Evolutionary conservation across 1,140 invertebrate species (phyloP).

Genomic region (Dreissena polymorpha): DNA sequence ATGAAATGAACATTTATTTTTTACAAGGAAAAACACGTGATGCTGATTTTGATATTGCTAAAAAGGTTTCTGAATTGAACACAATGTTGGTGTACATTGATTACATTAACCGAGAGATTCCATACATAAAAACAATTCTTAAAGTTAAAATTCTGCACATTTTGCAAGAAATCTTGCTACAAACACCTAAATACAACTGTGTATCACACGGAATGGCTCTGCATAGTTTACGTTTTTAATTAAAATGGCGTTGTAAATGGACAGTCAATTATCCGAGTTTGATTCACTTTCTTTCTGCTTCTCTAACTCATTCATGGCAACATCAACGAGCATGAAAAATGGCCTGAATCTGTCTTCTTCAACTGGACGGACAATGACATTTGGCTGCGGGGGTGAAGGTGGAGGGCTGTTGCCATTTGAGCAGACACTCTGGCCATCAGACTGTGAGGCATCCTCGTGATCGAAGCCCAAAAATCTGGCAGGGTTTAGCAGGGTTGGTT

Average conservation of each 20-base stretch:
- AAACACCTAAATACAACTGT: no score
- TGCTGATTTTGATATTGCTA: no score
- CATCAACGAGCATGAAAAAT: slow-evolving; percentile 91
- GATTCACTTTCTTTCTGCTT: slow-evolving; percentile 62
- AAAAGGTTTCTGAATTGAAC: no score
- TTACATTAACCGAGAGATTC: no score
- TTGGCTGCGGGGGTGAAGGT: slow-evolving; percentile 50
- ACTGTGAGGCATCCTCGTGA: slow-evolving; percentile 35
- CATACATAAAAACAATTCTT: no score
- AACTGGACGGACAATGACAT: slow-evolving; percentile 70
- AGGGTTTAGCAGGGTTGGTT: slow-evolving; percentile 17
- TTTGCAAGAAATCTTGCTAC: no score
- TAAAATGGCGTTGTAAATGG: neutral
- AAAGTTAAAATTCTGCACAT: no score
- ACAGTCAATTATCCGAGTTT: slow-evolving; percentile 6
- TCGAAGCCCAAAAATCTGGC: slow-evolving; percentile 17
- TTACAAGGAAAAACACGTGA: no score
- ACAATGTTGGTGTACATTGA: no score
- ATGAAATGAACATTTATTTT: no score
- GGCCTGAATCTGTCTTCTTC: slow-evolving; percentile 91
- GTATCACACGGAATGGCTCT: slow-evolving; percentile 7
- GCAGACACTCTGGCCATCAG: slow-evolving; percentile 38
- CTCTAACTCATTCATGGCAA: slow-evolving; percentile 86
- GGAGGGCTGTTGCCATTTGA: slow-evolving; percentile 39
- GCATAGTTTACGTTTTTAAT: neutral